A percentile compares a stretch with the other conserved stretches of the same genome.
phyloP scores from a whole-genome alignment of 2,113 vertebrate species.

The Amblyopsis rosae region DNA sequence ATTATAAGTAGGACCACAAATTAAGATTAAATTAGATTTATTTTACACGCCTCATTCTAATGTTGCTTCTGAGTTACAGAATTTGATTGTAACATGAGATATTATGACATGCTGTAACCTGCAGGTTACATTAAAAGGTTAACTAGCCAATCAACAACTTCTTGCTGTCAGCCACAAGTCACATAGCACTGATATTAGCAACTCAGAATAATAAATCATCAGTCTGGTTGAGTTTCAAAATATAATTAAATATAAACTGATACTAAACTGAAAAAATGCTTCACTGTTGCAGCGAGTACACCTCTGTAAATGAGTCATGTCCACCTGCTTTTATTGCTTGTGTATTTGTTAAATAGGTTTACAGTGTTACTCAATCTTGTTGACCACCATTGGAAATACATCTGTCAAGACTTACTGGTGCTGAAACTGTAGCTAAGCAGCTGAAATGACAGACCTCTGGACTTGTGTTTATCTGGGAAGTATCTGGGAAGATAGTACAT shows the following conservation, averaged over 20 bases:
- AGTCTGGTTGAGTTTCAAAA: constrained; percentile 34
- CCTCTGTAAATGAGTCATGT: constrained; percentile 57
- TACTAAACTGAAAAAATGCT: constrained; percentile 31
- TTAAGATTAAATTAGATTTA: constrained; percentile 23
- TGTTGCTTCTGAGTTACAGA: neutral
- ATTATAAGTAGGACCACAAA: constrained; percentile 37
- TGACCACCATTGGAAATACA: constrained; percentile 57
- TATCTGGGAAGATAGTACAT: constrained; percentile 29
- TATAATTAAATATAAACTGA: constrained; percentile 19
- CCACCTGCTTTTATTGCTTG: constrained; percentile 69
- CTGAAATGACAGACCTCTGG: constrained; percentile 55
- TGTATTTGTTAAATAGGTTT: constrained; percentile 64
- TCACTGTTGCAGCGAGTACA: constrained; percentile 62
- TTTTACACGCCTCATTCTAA: no score
- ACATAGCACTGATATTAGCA: constrained; percentile 29
- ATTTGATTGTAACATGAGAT: constrained; percentile 23
- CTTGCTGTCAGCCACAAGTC: constrained; percentile 19
- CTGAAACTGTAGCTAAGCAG: constrained; percentile 46
- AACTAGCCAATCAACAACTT: constrained; percentile 21
- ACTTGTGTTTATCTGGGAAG: constrained; percentile 27
- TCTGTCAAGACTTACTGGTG: constrained; percentile 31
- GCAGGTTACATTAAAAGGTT: constrained; percentile 14
- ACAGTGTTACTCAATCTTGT: constrained; percentile 48
- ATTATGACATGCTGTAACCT: neutral
- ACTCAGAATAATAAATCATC: constrained; percentile 1